Base-by-base conservation (phyloP, 2,888 invertebrate genomes). In the Drosophila picticornis region DNA sequence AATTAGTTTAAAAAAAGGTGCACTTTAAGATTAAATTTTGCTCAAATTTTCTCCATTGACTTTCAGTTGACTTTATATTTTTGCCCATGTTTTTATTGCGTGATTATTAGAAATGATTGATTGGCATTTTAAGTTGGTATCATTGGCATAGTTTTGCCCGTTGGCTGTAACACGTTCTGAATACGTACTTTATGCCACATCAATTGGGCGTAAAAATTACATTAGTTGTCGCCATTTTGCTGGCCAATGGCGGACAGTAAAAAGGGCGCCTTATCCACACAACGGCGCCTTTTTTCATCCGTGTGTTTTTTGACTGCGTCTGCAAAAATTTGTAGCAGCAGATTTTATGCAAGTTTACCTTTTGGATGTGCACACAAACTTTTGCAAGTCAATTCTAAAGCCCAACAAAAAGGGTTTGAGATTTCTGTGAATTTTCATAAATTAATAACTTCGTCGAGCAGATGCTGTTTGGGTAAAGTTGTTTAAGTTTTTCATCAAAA, bases 261-360 rank as follows among this genome's bases (percentile, higher is more conserved):
- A 82, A 70, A 68, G 64, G 80, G 62, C 79, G 83, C 69, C 63
- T 63, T 43, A 51, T 60, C 48, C 57, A 16, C 34, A 34, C 16
- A 53, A 32, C 32, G 32, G 7, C 79, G 83, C 75, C 36, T 27
- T 36, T 11, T 22, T 16, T 27, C 0, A 46, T 9, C 46, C 27
- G 13, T 52, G 22, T 22, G 4, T 52, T 22, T 7, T 7, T 16
- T 36, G 34, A 9, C 34, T 19, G 36, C 4, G 27, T 60, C 56
- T 66, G 69, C 72, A 53, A 9, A 70, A 84, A 73, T 78, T 84
- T 78, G 71, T 90, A 66, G 72, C 72, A 48, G 65, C 64, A 63
- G 85, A 80, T 83, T 82, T 75, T 66, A 75, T 70, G 72, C 55
- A 63, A 80, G 80, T 81, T 89, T 87, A 84, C 85, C 82, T 77